Percentiles rank a stretch among this genome's conserved stretches.
These are phyloP conservation scores for Chromis chromis DNA, from an alignment of 2,797 vertebrate genomes.

Conservation along the genomic window DNA sequence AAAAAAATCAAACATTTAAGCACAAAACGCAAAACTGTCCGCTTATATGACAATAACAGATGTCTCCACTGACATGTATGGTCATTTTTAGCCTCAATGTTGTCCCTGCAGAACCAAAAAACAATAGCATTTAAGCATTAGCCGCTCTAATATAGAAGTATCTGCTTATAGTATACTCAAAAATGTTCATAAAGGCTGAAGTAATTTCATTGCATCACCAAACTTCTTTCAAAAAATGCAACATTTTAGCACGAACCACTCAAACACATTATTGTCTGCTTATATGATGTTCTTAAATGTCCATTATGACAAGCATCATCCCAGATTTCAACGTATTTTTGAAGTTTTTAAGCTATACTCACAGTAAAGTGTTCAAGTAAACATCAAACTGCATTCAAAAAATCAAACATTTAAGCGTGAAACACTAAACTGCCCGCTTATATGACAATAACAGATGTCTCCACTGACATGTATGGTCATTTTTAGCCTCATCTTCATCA, in stretches of 20 bases:
- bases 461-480: accelerated
- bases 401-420: not conserved
- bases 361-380: too few relatives aligned
- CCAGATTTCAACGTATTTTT: not conserved
- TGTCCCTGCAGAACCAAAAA: not conserved
- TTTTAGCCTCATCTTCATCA: constrained; percentile 26
- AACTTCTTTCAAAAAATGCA: not conserved
- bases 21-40: not conserved
- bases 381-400: not conserved
- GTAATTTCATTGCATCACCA: not conserved
- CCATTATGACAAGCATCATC: not conserved
- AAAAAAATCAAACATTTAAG: not conserved
- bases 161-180: not conserved
- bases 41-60: not conserved
- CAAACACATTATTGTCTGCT: not conserved
- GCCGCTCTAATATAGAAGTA: not conserved
- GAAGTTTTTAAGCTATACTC: not conserved
- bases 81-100: not conserved
- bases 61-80: not conserved
- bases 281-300: not conserved
- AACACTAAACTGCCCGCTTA: not conserved
- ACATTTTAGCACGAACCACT: not conserved
- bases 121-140: not conserved
- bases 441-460: not conserved
- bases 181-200: not conserved